Percentiles rank a stretch among this genome's conserved stretches.
Evolutionary conservation across 2,888 invertebrate species (phyloP).

Genomic region (Azorinus chamasolen): DNA sequence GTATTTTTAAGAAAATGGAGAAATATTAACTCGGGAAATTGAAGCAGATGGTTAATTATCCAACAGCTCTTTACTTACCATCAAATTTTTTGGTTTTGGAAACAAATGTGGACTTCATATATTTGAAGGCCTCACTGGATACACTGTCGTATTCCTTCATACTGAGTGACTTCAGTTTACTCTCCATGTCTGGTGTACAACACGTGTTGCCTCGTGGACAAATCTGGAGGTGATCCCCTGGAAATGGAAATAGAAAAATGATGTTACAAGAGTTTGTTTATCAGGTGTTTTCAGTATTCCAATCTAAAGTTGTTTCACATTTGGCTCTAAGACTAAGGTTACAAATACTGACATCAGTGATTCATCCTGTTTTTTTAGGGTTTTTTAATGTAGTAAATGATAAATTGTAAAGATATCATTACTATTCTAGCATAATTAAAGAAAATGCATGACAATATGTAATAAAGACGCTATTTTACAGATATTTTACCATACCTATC

Average conservation of each 20-base stretch:
- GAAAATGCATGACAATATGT: too few relatives aligned
- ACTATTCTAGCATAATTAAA: too few relatives aligned
- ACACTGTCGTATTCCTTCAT: conserved; percentile 92
- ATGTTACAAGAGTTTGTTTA: background rate
- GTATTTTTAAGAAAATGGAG: too few relatives aligned
- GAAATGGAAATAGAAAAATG: conserved; percentile 85
- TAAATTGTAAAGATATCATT: too few relatives aligned
- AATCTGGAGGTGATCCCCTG: conserved; percentile 87
- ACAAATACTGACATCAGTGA: too few relatives aligned
- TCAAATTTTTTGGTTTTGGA: conserved; percentile 94
- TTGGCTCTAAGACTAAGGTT: too few relatives aligned
- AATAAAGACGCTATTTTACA: too few relatives aligned
- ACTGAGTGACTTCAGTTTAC: conserved; percentile 91
- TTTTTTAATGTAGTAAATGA: too few relatives aligned
- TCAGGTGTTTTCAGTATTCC: background rate
- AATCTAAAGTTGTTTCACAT: background rate
- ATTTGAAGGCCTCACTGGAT: conserved; percentile 91
- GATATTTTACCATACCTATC: too few relatives aligned
- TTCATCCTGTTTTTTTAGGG: too few relatives aligned
- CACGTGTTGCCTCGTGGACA: conserved; percentile 89
- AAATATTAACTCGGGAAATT: too few relatives aligned
- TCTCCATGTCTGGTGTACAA: conserved; percentile 91
- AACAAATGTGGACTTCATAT: conserved; percentile 91
- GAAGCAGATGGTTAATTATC: too few relatives aligned
- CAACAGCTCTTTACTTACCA: conserved; percentile 90